A percentile compares a stretch with the other conserved stretches of the same genome.
Evolutionary conservation across 2,888 invertebrate genomes (phyloP).

Genomic region (Punctoribates punctum): DNA sequence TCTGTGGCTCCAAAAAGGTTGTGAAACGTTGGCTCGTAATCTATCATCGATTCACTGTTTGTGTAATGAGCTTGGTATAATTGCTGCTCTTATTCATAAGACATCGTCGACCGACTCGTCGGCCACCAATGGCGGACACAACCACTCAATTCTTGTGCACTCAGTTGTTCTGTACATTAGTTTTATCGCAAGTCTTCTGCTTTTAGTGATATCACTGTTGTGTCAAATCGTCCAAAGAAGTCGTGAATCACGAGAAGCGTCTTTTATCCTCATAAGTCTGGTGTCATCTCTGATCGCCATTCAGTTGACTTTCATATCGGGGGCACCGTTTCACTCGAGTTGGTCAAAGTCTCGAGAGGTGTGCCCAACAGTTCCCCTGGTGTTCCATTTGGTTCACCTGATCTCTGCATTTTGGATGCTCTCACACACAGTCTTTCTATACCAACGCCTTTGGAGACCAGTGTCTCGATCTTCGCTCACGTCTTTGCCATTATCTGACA

Average conservation of each 20-base stretch:
- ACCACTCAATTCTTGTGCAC: conserved; percentile 33
- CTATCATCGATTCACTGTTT: conserved; percentile 35
- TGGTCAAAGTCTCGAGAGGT: conserved; percentile 52
- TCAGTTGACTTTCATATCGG: conserved; percentile 48
- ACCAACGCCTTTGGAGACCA: conserved; percentile 54
- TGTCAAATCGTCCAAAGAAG: conserved; percentile 34
- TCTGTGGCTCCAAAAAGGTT: conserved; percentile 35
- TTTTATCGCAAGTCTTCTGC: conserved; percentile 29
- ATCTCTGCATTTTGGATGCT: conserved; percentile 68
- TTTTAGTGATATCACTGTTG: conserved; percentile 38
- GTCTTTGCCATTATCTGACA: conserved; percentile 31
- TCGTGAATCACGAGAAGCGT: conserved; percentile 44
- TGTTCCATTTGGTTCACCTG: conserved; percentile 67
- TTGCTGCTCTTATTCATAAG: conserved; percentile 40
- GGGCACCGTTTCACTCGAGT: conserved; percentile 42
- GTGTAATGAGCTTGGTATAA: conserved; percentile 40
- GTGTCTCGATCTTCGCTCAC: conserved; percentile 52
- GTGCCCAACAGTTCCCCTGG: conserved; percentile 65
- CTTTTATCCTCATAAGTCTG: conserved; percentile 49
- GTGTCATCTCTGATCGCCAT: conserved; percentile 47
- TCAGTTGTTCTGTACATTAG: conserved; percentile 38
- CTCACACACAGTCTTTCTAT: conserved; percentile 60
- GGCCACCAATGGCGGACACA: not conserved
- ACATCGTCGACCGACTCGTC: conserved; percentile 6
- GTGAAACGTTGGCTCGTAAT: conserved; percentile 29